Percentiles rank a stretch among this genome's conserved stretches.
These are phyloP conservation scores for Macroglossus sobrinus DNA, from an alignment of 2,113 vertebrate species.

Conservation along the genomic window DNA sequence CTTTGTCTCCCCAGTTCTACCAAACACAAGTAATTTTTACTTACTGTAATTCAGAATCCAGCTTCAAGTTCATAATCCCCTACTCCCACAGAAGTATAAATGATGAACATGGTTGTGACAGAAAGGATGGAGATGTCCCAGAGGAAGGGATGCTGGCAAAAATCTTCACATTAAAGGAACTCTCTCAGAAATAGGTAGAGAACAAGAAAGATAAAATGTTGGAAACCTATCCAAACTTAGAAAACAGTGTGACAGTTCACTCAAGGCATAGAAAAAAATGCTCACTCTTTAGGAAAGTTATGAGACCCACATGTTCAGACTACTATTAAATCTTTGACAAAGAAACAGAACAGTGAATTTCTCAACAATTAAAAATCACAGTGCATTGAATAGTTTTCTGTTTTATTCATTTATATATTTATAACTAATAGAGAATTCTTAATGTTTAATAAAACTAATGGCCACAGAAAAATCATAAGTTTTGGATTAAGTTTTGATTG, in stretches of 20 bases:
- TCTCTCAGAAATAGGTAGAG: not conserved
- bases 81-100: not conserved
- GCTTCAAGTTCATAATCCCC: not conserved
- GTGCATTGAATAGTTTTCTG: not conserved
- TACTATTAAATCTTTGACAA: not conserved
- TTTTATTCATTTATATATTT: not conserved
- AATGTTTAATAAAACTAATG: not conserved
- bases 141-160: not conserved
- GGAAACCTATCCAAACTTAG: not conserved
- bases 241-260: not conserved
- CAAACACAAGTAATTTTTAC: not conserved
- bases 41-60: not conserved
- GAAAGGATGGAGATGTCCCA: not conserved
- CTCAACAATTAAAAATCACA: not conserved
- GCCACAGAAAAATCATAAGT: not conserved
- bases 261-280: not conserved
- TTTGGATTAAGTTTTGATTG: not conserved
- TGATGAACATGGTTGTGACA: not conserved
- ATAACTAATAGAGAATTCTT: not conserved
- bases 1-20: not conserved
- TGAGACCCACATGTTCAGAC: not conserved
- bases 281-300: not conserved
- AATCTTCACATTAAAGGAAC: not conserved
- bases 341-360: not conserved
- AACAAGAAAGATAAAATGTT: not conserved